Base-by-base conservation (phyloP, 2,888 invertebrate genomes). In the Selenia dentaria region DNA sequence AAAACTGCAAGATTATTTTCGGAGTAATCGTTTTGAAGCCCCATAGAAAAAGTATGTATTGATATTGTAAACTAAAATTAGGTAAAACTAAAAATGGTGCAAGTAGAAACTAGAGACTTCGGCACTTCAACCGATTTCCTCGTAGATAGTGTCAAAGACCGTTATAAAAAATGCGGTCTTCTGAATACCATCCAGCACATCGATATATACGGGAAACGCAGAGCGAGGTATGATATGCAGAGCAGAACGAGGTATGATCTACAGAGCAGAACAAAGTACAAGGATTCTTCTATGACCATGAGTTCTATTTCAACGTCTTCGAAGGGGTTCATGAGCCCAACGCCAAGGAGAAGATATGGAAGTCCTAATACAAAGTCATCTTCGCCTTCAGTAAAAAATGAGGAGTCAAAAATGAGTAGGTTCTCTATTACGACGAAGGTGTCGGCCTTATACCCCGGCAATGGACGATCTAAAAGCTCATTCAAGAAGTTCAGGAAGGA, bases 121-220 rank as follows among this genome's bases (percentile, higher is more conserved):
- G 45, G 40, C 14, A 49, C 51, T 1, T 2, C 27, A 6, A 54
- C 53, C 0, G 5, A 12, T 2, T 29, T 11, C 25, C 25, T 39
- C n/a, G 33, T 41, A 0, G 53, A 59, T 2, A 51, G 53, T 0
- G 29, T 58, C 0, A 44, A 41, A 16, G 67, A 67, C 0, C 61
- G 66, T 0, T 74, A 71, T 35, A 56, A 55, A 12, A 64, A 54
- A 41, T 79, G 79, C 33, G 39, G 35, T 2, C 46, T 70, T 16
- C 44, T 71, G 1, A 69, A 74, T 9, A 44, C 54, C 0, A 69
- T 79, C 6, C 74, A 79, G 36, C 79, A 79, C 27, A 72, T 79
- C 0, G 79, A 81, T 41, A 75, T 79, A 5, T 69, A 59, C 18
- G 79, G 79, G 0, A 73, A 65, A 36, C 50, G 31, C 1, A 51